Percentiles rank a stretch among this genome's conserved stretches.
Conservation (phyloP, 1,140 invertebrate species). For the Drosophila ercepeae region DNA sequence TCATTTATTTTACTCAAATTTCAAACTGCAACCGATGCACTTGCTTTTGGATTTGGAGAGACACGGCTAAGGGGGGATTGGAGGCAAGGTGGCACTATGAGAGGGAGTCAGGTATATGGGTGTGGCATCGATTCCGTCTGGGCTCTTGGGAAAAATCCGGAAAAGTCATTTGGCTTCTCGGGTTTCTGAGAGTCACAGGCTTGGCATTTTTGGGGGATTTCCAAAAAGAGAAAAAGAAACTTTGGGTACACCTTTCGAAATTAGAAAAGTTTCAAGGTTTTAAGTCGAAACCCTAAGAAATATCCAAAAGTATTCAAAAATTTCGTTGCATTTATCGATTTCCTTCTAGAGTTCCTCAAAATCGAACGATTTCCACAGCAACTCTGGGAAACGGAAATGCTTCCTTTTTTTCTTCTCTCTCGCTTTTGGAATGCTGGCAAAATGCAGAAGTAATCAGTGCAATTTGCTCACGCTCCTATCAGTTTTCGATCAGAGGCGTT, state of each 20-base stretch:
- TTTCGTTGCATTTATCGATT: too few species aligned
- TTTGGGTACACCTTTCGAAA: not conserved
- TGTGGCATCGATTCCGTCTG: not conserved
- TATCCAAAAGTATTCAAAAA: too few species aligned
- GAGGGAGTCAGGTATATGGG: not conserved
- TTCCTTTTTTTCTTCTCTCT: not conserved
- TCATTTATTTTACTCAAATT: slow-evolving; percentile 73
- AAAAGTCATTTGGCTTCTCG: slow-evolving; percentile 1
- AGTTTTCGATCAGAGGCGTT: slow-evolving; percentile 43
- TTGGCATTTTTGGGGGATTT: not conserved
- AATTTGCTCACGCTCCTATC: slow-evolving; percentile 30
- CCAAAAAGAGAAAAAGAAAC: not conserved
- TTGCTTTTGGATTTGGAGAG: slow-evolving; percentile 12
- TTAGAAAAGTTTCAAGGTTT: not conserved
- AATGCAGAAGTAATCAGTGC: slow-evolving; percentile 18
- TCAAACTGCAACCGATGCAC: slow-evolving; percentile 53
- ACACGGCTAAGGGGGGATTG: not conserved
- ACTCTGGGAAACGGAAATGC: not conserved
- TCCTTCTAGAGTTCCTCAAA: too few species aligned
- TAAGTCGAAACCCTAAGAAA: not conserved
- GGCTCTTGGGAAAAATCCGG: not conserved
- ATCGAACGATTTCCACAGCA: not conserved
- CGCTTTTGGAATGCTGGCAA: not conserved
- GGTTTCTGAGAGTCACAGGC: not conserved
- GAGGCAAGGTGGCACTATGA: not conserved